Evolutionary conservation across 2,113 vertebrate species (phyloP).

Genomic region (Todiramphus saurophagus): DNA sequence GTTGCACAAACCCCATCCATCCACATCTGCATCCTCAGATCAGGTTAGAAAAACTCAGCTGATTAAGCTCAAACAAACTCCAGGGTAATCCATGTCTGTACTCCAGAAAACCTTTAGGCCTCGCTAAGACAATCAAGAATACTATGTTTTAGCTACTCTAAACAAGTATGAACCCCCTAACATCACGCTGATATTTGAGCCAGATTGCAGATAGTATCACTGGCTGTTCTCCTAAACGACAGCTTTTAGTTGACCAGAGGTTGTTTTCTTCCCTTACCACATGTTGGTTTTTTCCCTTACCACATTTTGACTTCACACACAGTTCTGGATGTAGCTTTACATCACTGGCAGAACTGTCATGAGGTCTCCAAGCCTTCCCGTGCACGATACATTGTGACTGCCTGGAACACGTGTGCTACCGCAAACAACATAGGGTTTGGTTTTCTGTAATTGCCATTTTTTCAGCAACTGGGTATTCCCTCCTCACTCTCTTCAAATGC

Average conservation of each 20-base stretch:
- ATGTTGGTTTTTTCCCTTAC: neutral
- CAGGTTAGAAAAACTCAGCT: neutral
- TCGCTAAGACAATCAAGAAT: neutral
- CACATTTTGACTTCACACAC: neutral
- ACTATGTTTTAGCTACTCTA: neutral
- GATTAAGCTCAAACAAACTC: neutral
- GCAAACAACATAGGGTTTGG: neutral
- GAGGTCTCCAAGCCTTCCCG: neutral
- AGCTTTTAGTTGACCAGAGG: neutral
- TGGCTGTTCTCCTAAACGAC: neutral
- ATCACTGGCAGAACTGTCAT: neutral
- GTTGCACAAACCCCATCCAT: neutral
- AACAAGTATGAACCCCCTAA: neutral
- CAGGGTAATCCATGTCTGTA: neutral
- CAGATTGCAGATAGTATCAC: neutral
- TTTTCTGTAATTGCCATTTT: neutral
- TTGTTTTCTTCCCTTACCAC: too few relatives aligned
- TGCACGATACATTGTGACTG: neutral
- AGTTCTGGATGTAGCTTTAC: neutral
- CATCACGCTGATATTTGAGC: neutral
- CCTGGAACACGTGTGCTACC: neutral
- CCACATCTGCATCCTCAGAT: neutral
- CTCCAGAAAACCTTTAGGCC: neutral
- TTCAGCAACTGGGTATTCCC: neutral
- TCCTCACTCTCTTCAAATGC: constrained; percentile 13